Conservation (phyloP, 2,113 vertebrate genomes). For the Orycteropus afer region DNA sequence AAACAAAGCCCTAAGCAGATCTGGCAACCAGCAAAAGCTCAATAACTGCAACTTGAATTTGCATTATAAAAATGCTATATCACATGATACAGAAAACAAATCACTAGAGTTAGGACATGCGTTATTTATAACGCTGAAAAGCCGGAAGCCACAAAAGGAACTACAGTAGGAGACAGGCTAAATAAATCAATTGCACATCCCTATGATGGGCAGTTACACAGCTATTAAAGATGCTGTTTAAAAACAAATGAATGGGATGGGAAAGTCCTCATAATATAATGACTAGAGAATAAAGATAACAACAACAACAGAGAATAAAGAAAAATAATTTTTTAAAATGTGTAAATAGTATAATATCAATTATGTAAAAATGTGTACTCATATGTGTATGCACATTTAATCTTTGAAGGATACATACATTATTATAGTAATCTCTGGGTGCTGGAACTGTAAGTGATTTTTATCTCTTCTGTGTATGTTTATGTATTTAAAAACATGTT, state of each 20-base stretch:
- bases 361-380: neutral
- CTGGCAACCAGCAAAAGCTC: neutral
- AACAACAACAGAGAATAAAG: neutral
- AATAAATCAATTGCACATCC: neutral
- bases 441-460: neutral
- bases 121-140: neutral
- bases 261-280: neutral
- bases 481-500: neutral
- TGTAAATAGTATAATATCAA: neutral
- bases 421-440: neutral
- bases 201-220: neutral
- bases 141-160: constrained; percentile 5
- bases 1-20: neutral
- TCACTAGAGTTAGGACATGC: neutral
- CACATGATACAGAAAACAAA: neutral
- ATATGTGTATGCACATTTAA: neutral
- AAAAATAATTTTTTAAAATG: constrained; percentile 19
- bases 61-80: neutral
- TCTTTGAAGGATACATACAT: neutral
- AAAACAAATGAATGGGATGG: neutral
- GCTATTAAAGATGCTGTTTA: neutral
- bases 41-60: neutral
- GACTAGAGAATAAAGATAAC: neutral
- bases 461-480: neutral
- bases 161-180: neutral